phyloP scores from a whole-genome alignment of 2,888 invertebrate species.

The Fragum sueziense region DNA sequence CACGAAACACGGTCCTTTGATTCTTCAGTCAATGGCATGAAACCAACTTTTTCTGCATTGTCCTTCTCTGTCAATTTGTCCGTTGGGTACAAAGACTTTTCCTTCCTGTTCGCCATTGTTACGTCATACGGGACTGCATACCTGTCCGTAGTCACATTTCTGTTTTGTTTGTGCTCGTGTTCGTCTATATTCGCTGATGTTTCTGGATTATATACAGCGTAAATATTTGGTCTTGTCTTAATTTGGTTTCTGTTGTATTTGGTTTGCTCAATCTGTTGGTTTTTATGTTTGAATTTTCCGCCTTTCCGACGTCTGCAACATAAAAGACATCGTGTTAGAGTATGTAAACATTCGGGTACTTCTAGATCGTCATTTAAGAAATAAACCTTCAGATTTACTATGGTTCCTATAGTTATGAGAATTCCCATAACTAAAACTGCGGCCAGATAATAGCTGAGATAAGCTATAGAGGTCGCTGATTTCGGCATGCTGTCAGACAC shows the following conservation, averaged over 20 bases:
- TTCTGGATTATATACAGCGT: background rate
- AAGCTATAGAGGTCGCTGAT: conserved; percentile 1
- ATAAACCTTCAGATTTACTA: background rate
- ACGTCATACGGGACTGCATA: too few species aligned
- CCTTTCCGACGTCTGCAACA: background rate
- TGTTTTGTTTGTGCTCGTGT: too few species aligned
- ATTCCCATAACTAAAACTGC: background rate
- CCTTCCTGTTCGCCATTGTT: too few species aligned
- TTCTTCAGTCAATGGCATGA: background rate
- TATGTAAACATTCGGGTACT: background rate
- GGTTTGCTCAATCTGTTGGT: background rate
- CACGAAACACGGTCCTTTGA: background rate
- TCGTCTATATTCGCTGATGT: too few species aligned
- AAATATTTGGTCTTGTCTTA: background rate
- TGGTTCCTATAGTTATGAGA: conserved; percentile 1
- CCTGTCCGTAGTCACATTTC: background rate
- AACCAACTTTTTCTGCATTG: background rate
- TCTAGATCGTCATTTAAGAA: background rate
- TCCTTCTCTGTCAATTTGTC: background rate
- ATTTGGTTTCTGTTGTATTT: background rate
- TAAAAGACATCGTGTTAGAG: background rate
- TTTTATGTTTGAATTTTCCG: background rate
- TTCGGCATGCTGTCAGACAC: conserved; percentile 16
- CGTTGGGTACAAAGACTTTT: background rate
- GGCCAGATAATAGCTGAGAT: background rate